Evolutionary conservation across 2,797 vertebrate species (phyloP), one percentile per base, ranked within the genome.

Genomic region (Anguilla obscura): DNA sequence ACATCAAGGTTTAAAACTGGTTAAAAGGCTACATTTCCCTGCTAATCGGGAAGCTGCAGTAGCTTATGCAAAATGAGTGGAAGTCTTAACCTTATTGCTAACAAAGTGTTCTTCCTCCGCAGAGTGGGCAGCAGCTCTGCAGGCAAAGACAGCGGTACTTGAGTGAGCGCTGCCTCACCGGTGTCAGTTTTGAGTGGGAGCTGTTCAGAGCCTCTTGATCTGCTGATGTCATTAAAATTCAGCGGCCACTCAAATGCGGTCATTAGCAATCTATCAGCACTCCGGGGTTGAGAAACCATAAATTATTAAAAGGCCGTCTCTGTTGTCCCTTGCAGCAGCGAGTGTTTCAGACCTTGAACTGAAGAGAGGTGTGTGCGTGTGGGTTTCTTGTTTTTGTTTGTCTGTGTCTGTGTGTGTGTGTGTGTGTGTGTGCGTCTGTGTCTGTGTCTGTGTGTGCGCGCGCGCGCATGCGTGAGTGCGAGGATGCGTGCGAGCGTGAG

Each of bases 241-340:
- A 50, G 79, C 79, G 45, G 40, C 79, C 79, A 12, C 40, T 48
- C 18, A 18, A 7, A 50, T 16, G 36, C 79, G 5, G 79, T 82
- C 79, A 82, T 82, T 82, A 82, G 79, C 79, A 82, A 82, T 82
- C 79, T 82, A 50, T 82, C 79, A 48, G 40, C 79, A n/a, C 45
- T 82, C 79, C 7, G n/a, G 79, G 50, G 79, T 50, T 8, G 8
- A 82, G 79, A 82, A 80, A 82, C 18, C 79, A 48, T 82, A 82
- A 21, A 82, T 82, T 82, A 82, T 82, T 82, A 50, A 82, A 82
- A 48, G 45, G 79, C 45, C 5, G 10, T 50, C 45, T 82, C 45
- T n/a, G 7, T 50, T 82, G 79, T 82, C 40, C 79, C 40, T 50
- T 48, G 9, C 40, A 10, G 74, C 71, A 74, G 33, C 9, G 66